Evolutionary conservation across 2,797 vertebrate species (phyloP).

Genomic region (Enteromius fasciolatus): DNA sequence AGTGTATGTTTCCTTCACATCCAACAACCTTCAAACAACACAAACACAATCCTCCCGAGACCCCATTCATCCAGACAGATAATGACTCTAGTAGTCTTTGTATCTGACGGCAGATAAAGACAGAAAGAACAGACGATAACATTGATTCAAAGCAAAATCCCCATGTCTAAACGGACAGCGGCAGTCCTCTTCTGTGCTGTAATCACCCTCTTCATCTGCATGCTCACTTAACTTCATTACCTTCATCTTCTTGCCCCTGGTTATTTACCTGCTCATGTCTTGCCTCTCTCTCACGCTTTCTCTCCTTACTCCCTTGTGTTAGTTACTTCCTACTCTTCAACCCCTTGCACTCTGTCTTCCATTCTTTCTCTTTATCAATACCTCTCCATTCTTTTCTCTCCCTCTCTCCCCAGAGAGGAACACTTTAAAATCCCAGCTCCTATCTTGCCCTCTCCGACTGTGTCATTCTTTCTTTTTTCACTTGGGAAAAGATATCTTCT

Average conservation of each 20-base stretch:
- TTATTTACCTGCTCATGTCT: slow-evolving; percentile 45
- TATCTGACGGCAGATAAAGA: slow-evolving; percentile 45
- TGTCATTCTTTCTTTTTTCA: slow-evolving; percentile 48
- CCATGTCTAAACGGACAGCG: slow-evolving; percentile 55
- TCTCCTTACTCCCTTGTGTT: slow-evolving; percentile 46
- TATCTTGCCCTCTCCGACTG: slow-evolving; percentile 42
- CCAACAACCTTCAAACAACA: slow-evolving; percentile 29
- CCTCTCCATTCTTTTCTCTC: slow-evolving; percentile 67
- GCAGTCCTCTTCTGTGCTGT: slow-evolving; percentile 33
- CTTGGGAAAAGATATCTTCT: slow-evolving; percentile 67
- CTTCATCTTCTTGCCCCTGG: slow-evolving; percentile 49
- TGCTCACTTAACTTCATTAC: slow-evolving; percentile 59
- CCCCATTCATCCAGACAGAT: slow-evolving; percentile 7
- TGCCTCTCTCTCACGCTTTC: slow-evolving; percentile 50
- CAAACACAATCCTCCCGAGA: slow-evolving; percentile 15
- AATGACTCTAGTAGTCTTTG: slow-evolving; percentile 29
- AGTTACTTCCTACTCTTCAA: slow-evolving; percentile 53
- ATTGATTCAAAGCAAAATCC: slow-evolving; percentile 60
- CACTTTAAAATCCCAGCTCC: slow-evolving; percentile 61
- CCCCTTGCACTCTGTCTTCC: slow-evolving; percentile 50
- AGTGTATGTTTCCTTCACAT: background rate
- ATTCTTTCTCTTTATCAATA: slow-evolving; percentile 61
- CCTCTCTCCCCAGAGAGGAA: slow-evolving; percentile 62
- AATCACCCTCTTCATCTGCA: slow-evolving; percentile 58
- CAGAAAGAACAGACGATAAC: slow-evolving; percentile 43